Base-by-base conservation (phyloP, 2,888 invertebrate species). In the Eilema depressum region DNA sequence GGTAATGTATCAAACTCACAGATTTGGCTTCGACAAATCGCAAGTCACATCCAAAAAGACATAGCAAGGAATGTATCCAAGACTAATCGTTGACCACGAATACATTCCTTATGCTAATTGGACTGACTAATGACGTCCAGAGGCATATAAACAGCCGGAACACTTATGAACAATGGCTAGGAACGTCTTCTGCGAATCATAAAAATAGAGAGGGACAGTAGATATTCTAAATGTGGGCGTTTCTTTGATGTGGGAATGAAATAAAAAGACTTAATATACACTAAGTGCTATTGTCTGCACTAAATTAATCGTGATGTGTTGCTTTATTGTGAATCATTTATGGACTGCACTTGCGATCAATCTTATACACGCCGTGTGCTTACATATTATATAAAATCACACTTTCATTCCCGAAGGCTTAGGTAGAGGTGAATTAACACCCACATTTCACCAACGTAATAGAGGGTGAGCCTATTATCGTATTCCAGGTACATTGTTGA, bases 61-160 rank as follows among this genome's bases (percentile, higher is more conserved):
- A 75, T 74, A 75, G 75, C 74, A 78, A 70, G 75, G 73, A 78
- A 77, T 71, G 68, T 69, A 72, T 65, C 41, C 64, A 68, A 76
- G 83, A 87, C 84, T 82, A 86, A 88, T 88, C 76, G 82, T 66
- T 77, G 80, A 75, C 75, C 75, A 78, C 80, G 75, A 84, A 85
- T 82, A 83, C 82, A 88, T 88, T 87, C 85, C 86, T 81, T 70
- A 74, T 75, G 82, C 87, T 89, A 89, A 89, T 89, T 89, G 87
- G 84, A 75, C 79, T 84, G 85, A 86, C 84, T 81, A 85, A 89
- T 89, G 78, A 82, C 74, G 75, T 70, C 69, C 70, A 75, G 65
- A 66, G 72, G 77, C 80, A 86, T 86, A 87, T 86, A 87, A 86
- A 87, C 85, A 81, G 84, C 75, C 72, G 78, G 68, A 71, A 73